Base-by-base conservation (phyloP, 1,140 invertebrate genomes). In the Trachymyrmex cornetzi region DNA sequence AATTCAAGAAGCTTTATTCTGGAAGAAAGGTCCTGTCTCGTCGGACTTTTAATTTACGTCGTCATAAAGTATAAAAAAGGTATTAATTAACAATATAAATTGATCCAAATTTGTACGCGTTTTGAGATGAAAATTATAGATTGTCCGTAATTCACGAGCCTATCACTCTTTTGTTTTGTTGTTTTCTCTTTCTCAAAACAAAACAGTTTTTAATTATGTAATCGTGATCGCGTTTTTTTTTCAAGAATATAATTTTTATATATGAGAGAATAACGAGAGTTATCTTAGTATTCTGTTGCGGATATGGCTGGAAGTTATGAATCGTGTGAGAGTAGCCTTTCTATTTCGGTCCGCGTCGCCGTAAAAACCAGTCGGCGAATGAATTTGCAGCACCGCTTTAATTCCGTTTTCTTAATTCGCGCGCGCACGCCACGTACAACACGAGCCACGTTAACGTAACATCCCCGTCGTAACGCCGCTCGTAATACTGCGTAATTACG, bases 361-460 rank as follows among this genome's bases (percentile, higher is more conserved):
- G 63, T 82, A 72, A 82, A 82, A 82, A 24, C 34, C 67, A 74
- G 80, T 74, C 53, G 80, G 34, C 80, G 38, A 74, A 57, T 19
- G 69, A 84, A 84, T 84, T 84, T 84, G 24, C 69, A 61, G 80
- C 80, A 34, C 24, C 69, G 69, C 80, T 48, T 75, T 84, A 84
- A 84, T 84, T 63, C 55, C 69, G 63, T 84, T 69, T 84, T 75
- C 80, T 84, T 84, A 84, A 84, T 84, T 84, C 80, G 67, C 53
- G 79, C 34, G 67, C 38, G 19, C 67, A 57, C 55, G 14, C 69
- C 67, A 59, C 80, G 80, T 82, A 82, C 53, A 84, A 74, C 80
- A 50, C 55, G 55, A 75, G 57, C 67, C 38, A 61, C 53, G 55
- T 84, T 84, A 82, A 82, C 67, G 67, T 82, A 82, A 82, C 80